Base-by-base conservation (phyloP, 2,888 invertebrate genomes). In the Cosmia pyralina region DNA sequence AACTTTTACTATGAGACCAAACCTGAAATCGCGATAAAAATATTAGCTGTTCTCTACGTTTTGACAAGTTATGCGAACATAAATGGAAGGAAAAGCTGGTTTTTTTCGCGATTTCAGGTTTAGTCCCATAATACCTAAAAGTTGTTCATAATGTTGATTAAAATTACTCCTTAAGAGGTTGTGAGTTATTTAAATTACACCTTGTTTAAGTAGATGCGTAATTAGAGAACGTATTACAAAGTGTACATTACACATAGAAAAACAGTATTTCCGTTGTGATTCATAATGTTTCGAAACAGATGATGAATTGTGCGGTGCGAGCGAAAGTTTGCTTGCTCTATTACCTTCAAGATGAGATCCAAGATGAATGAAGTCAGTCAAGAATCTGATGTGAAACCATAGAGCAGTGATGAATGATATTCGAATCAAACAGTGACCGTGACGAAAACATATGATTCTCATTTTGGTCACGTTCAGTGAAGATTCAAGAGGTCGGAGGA, bases 401-500 rank as follows among this genome's bases (percentile, higher is more conserved):
- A 65, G 22, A 67, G 57, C 62, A 41, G 55, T 85, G 75, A 85
- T 83, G 73, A 83, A 83, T 70, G 63, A 77, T 72, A 78, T 74
- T 81, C 41, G 74, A 81, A 79, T 79, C 66, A 72, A 81, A 84
- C 71, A 79, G 67, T 65, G 80, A 75, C 76, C 79, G 75, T 75
- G 75, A 75, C 59, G 73, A 79, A 79, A 84, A 82, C 62, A 79
- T 79, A 81, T 81, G 74, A 69, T 86, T 72, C 57, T 64, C 73
- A 87, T 81, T 86, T 82, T 44, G 69, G 70, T 85, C 87, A 87
- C 85, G 85, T 77, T 69, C 75, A 75, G 62, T 63, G 72, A 82
- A 80, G 81, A 75, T 81, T 84, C 77, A 84, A 82, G 80, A 69
- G 79, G 65, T 50, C 68, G 64, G 75, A 48, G 59, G 70, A 86